Base-by-base conservation (phyloP, 2,113 vertebrate genomes). In the Cheilinus undulatus region DNA sequence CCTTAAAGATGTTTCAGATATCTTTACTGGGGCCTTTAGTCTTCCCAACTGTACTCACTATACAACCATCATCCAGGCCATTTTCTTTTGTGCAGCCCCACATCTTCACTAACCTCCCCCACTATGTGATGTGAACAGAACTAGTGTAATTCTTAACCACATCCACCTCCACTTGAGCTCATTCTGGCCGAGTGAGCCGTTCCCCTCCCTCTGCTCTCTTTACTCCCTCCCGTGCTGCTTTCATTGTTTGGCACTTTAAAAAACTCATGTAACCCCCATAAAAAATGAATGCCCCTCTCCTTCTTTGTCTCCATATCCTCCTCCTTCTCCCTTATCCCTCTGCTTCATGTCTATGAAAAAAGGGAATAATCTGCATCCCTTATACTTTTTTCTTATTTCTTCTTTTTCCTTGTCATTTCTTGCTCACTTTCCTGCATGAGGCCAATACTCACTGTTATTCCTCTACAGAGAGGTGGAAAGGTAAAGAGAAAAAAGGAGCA, bases 251-350 rank as follows among this genome's bases (percentile, higher is more conserved):
- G 28, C 60, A 65, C 52, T 76, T 84, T 58, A 51, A 83, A n/a
- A 49, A 78, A 85, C 65, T 85, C 73, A 59, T 80, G 64, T 75
- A 86, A 77, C 58, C 65, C 17, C 66, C 30, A 82, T 88, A 76
- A 89, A 84, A 88, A 83, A 85, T 86, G 43, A 54, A 85, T 76
- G 57, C 54, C 54, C 20, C 38, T 45, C 27, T 9, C n/a, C 27
- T 24, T 58, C 22, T 57, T 52, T 26, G 26, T 9, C 28, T 52
- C 66, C 36, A 5, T 5, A 26, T 52, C 3, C 52, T n/a, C 34
- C 42, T n/a, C 20, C 59, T 57, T 9, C 20, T 24, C 32, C 34
- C 8, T 24, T 26, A 14, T 46, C 58, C 17, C 22, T 9, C 49
- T 22, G 23, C 59, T 57, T 61, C 17, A 38, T 78, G 77, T 78